phyloP scores from a whole-genome alignment of 2,888 invertebrate species.

The Zelleria hepariella region DNA sequence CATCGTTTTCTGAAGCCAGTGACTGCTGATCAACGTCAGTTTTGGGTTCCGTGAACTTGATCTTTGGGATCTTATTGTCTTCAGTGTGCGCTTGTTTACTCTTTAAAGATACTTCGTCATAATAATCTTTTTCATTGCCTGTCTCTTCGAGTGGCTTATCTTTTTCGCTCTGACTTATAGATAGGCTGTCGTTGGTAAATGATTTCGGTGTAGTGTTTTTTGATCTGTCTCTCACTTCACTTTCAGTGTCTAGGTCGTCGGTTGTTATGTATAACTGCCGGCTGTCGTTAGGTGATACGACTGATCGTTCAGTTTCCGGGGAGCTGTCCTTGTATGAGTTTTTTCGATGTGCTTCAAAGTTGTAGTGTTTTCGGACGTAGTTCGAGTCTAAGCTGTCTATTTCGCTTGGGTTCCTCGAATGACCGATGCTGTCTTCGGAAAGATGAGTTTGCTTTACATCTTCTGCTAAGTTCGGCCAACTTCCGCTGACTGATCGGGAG shows the following conservation, averaged over 20 bases:
- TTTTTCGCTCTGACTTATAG: constrained; percentile 43
- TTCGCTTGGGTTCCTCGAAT: constrained; percentile 67
- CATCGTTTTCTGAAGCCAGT: constrained; percentile 61
- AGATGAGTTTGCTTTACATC: constrained; percentile 52
- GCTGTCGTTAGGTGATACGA: constrained; percentile 39
- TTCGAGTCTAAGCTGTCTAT: constrained; percentile 73
- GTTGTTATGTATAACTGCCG: constrained; percentile 56
- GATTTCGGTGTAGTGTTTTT: constrained; percentile 64
- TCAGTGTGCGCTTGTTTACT: constrained; percentile 23
- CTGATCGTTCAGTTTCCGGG: constrained; percentile 56
- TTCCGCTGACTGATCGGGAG: constrained; percentile 56
- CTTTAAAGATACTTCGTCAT: constrained; percentile 40
- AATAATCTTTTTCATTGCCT: constrained; percentile 28
- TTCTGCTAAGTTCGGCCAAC: constrained; percentile 63
- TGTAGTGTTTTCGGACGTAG: constrained; percentile 70
- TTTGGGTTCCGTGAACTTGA: constrained; percentile 18
- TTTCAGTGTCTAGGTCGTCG: constrained; percentile 52
- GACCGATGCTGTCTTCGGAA: constrained; percentile 64
- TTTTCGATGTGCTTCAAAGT: constrained; percentile 61
- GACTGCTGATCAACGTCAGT: constrained; percentile 44
- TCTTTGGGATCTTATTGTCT: constrained; percentile 17
- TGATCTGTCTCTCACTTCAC: constrained; percentile 43
- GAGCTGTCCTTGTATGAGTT: constrained; percentile 57
- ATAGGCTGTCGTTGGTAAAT: constrained; percentile 57
- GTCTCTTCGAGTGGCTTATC: constrained; percentile 29